Evolutionary conservation across 1,140 invertebrate genomes (phyloP).

Genomic region (Neodiprion virginianus): DNA sequence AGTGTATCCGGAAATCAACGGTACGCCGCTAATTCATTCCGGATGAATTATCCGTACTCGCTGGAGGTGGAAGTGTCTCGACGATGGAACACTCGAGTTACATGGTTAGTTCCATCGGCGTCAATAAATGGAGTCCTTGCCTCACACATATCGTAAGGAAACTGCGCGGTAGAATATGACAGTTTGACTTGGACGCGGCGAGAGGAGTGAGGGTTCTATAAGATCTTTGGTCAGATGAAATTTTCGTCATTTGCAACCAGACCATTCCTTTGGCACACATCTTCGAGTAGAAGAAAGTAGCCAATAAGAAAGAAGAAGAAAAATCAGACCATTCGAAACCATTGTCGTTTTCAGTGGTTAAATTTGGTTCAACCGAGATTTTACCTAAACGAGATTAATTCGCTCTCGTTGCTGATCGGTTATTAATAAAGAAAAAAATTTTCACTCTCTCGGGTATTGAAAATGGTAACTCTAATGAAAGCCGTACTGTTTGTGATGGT

Average conservation of each 20-base stretch:
- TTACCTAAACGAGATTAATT: neutral
- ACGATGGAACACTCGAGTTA: too few species aligned
- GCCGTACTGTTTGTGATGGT: neutral
- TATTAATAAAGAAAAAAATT: neutral
- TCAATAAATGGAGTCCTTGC: too few species aligned
- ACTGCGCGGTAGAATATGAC: too few species aligned
- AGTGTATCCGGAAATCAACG: too few species aligned
- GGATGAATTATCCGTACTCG: too few species aligned
- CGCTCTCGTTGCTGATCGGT: neutral
- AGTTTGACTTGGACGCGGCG: neutral
- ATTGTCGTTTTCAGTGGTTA: neutral
- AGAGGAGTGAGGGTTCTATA: conserved; percentile 37
- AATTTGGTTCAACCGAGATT: neutral
- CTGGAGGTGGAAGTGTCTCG: too few species aligned
- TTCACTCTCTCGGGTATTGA: neutral
- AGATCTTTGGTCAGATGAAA: conserved; percentile 36
- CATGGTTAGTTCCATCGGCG: too few species aligned
- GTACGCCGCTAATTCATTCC: too few species aligned
- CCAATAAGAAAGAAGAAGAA: too few species aligned
- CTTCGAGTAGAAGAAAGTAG: too few species aligned
- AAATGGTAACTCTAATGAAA: neutral
- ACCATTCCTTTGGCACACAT: conserved; percentile 26
- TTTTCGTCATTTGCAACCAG: conserved; percentile 38
- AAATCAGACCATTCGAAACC: conserved; percentile 18
- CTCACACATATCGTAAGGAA: too few species aligned